These are phyloP conservation scores for Amorpha juglandis DNA, from an alignment of 2,888 invertebrate species.

Conservation along the genomic window DNA sequence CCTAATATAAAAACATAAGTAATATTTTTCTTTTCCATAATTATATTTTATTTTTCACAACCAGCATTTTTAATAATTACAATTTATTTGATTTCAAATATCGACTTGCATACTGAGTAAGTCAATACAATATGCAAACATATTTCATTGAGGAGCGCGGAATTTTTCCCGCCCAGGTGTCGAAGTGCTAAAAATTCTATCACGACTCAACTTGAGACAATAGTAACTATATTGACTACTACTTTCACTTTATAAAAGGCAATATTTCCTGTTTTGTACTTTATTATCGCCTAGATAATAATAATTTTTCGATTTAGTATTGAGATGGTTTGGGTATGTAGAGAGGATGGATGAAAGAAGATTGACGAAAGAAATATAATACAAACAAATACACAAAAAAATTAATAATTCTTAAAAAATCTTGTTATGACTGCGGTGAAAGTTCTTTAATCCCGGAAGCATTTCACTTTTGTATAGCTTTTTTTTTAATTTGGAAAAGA, in stretches of 20 bases:
- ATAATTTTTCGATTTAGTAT: neutral
- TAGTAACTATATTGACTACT: neutral
- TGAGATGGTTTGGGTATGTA: too few relatives aligned
- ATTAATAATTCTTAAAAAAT: too few relatives aligned
- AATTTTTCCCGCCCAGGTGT: slow-evolving; percentile 13
- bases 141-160: slow-evolving; percentile 20
- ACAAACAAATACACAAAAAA: too few relatives aligned
- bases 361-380: too few relatives aligned
- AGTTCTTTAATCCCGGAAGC: neutral
- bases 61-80: too few relatives aligned
- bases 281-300: neutral
- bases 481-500: neutral
- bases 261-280: neutral
- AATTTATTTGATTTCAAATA: neutral
- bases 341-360: too few relatives aligned
- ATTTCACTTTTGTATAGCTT: neutral
- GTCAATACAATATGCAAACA: slow-evolving; percentile 9
- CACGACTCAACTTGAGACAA: slow-evolving; percentile 21
- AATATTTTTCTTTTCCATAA: too few relatives aligned
- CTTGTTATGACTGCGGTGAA: neutral
- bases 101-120: neutral
- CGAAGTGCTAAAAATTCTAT: slow-evolving; percentile 24
- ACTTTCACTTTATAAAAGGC: slow-evolving; percentile 20
- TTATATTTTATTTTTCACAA: too few relatives aligned
- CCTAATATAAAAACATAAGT: too few relatives aligned